These are phyloP conservation scores for Forbesichthys papilliferus DNA, from an alignment of 2,113 vertebrate species.

Conservation along the genomic window DNA sequence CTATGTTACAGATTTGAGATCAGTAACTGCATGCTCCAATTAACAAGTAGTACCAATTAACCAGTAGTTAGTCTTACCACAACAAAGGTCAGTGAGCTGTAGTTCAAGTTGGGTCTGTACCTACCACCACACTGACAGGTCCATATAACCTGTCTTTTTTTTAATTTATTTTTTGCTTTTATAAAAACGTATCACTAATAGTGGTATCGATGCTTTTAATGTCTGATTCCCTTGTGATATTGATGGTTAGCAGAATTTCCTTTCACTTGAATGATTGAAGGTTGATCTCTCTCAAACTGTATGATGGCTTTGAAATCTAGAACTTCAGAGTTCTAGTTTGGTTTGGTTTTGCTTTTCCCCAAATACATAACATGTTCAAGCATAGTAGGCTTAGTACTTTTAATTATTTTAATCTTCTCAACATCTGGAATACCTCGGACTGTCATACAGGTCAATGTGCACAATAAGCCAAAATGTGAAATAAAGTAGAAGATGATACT, in stretches of 20 bases:
- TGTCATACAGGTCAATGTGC: conserved; percentile 65
- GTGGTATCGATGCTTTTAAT: not conserved
- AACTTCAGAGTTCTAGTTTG: conserved; percentile 71
- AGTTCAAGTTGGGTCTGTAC: too few species aligned
- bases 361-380: conserved; percentile 73
- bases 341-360: conserved; percentile 66
- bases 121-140: too few species aligned
- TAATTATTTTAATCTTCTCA: conserved; percentile 56
- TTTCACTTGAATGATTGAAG: conserved; percentile 31
- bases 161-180: too few species aligned
- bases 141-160: too few species aligned
- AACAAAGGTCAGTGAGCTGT: too few species aligned
- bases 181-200: not conserved
- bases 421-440: conserved; percentile 47
- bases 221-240: conserved; percentile 41
- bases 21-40: too few species aligned
- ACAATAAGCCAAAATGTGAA: conserved; percentile 63
- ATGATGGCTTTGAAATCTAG: conserved; percentile 64
- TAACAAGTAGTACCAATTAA: too few species aligned
- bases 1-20: too few species aligned
- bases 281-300: conserved; percentile 38
- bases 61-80: too few species aligned
- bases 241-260: conserved; percentile 44
- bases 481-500: conserved; percentile 41
- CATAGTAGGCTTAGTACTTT: conserved; percentile 55